Evolutionary conservation across 2,888 invertebrate species (phyloP), one percentile per base, ranked within the genome.

Genomic region (Oligia fasciuncula): DNA sequence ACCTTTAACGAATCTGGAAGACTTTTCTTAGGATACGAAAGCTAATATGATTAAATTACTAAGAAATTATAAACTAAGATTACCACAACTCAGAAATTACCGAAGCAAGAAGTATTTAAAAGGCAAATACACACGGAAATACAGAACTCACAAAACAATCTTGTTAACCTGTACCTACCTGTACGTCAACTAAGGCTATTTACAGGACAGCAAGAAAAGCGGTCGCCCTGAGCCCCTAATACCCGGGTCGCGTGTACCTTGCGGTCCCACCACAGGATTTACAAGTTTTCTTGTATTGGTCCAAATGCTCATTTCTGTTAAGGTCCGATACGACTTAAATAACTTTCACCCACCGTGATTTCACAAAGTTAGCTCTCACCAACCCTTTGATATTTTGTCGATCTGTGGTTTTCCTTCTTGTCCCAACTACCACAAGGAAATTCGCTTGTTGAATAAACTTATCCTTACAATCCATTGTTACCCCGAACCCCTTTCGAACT

Each of bases 231-330:
- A 91, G 90, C 90, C 90, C 88, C 87, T 91, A 92, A 92, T 91
- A 90, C 92, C 88, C 87, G 82, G 90, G 90, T 93, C 92, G 93
- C 93, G 91, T 94, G 93, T 93, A 92, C 93, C 93, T 93, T 94
- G 95, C 91, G 95, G 95, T 95, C 92, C 87, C 92, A 90, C 91
- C 88, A 87, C 88, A 91, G 94, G 96, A 95, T 95, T 96, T 95
- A 93, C 92, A 95, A 96, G 95, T 96, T 96, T 94, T 94, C 94
- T 94, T 94, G 93, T 94, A 95, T 95, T 93, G 94, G 93, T 91
- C 91, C 92, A 91, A 94, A 94, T 92, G 93, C 93, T 94, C 93
- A 94, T 94, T 95, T 93, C 93, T 91, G 92, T 92, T 91, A 92
- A 90, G 91, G 88, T 87, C 89, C 85, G 88, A 88, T 88, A 87